Base-by-base conservation (phyloP, 2,888 invertebrate genomes). In the Andrena trimmerana region DNA sequence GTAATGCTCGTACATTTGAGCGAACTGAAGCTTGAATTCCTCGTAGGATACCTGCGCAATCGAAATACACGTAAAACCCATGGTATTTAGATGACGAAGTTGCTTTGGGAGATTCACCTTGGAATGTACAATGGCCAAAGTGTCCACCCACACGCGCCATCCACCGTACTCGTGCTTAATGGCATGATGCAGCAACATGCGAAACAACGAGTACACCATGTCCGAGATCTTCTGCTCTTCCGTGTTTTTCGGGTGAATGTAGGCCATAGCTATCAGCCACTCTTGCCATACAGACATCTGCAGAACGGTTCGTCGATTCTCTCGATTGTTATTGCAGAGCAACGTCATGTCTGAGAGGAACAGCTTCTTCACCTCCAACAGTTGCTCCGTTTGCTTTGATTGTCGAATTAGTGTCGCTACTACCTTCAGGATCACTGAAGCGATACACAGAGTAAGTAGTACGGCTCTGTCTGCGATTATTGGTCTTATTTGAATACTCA, bases 281-380 rank as follows among this genome's bases (percentile, higher is more conserved):
- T 99, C 99, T 94, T 98, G 98, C 99, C 99, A 99, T 0, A 99
- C 99, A 0, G 99, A 99, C 99, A 99, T 99, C 95, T 99, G 99
- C 59, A 99, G 95, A 16, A 99, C 99, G 0, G 99, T 99, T 90
- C 99, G 96, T 69, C 99, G 95, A 94, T 99, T 99, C 94, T 99
- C 99, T 16, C 99, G 96, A 94, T 99, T 99, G 94, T 99, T 99
- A 93, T 98, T 98, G 95, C 99, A 99, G 77, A 99, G 95, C 69
- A 99, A 95, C n/a, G 99, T 99, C 97, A 99, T 98, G 94, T 99
- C 99, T 1, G 99, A 98, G 6, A 99, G 96, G 94, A 99, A 99
- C 70, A 98, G 95, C 93, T 98, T 98, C 95, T 99, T 99, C 72
- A 99, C 98, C 93, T 98, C 98, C 88, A 98, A 94, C 48, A 99